Percentiles rank a stretch among this genome's conserved stretches.
Conservation (phyloP, 2,113 vertebrate species). For the Pterocles burchelli region DNA sequence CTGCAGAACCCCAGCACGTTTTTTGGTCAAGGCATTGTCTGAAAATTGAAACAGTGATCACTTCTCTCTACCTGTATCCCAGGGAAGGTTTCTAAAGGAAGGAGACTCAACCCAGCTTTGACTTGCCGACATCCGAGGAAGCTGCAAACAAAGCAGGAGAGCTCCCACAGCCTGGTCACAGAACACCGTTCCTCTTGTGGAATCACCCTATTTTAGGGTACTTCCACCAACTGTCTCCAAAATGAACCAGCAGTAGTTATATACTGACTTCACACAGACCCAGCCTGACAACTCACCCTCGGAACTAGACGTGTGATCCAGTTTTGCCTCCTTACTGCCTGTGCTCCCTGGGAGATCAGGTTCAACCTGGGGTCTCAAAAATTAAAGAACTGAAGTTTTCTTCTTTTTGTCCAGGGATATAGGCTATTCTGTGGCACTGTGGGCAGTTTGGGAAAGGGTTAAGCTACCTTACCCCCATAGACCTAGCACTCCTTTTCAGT, state of each 20-base stretch:
- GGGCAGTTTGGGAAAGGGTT: not conserved
- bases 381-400: not conserved
- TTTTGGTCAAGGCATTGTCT: not conserved
- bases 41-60: not conserved
- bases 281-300: not conserved
- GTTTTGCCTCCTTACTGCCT: not conserved
- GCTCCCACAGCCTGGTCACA: not conserved
- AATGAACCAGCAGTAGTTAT: not conserved
- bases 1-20: not conserved
- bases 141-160: not conserved
- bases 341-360: not conserved
- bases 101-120: not conserved
- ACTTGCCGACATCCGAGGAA: not conserved
- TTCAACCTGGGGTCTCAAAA: not conserved
- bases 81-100: not conserved
- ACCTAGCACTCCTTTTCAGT: not conserved
- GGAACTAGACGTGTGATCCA: not conserved
- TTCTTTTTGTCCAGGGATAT: not conserved
- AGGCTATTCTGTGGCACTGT: not conserved
- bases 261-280: accelerated
- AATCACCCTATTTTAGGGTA: not conserved
- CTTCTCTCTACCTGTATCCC: not conserved
- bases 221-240: not conserved
- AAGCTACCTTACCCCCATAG: not conserved
- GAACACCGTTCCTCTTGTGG: not conserved